These are phyloP conservation scores for Heterocephalus glaber DNA, from an alignment of 2,113 vertebrate species.

Conservation along the genomic window DNA sequence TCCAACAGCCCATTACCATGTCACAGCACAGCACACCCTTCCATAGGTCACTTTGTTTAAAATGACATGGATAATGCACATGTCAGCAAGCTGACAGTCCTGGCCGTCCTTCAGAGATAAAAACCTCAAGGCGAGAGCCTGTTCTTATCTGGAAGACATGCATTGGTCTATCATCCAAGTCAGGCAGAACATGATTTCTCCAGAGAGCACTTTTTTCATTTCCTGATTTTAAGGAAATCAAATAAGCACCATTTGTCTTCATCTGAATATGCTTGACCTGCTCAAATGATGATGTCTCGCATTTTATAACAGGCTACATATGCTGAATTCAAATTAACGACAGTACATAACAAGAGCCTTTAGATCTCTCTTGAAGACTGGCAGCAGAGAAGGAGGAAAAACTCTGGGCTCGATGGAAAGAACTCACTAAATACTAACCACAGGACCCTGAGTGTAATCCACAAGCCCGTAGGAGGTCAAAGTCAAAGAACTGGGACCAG, in stretches of 20 bases:
- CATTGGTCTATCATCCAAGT: conserved; percentile 91
- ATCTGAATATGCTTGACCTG: conserved; percentile 98
- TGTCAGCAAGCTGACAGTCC: conserved; percentile 91
- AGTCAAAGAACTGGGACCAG: background rate
- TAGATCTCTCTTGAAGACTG: conserved; percentile 80
- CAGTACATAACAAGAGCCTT: conserved; percentile 81
- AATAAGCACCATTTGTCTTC: conserved; percentile 98
- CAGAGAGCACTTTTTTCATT: conserved; percentile 96
- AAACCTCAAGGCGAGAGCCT: conserved; percentile 86
- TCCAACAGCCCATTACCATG: conserved; percentile 92
- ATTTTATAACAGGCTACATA: conserved; percentile 89
- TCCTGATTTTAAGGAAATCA: conserved; percentile 97
- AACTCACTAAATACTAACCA: background rate
- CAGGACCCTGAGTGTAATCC: background rate
- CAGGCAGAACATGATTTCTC: conserved; percentile 96
- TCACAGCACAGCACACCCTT: conserved; percentile 89
- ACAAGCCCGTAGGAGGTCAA: fast-evolving
- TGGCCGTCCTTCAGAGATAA: conserved; percentile 90
- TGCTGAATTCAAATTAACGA: conserved; percentile 92
- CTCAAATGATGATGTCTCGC: conserved; percentile 91
- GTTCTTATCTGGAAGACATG: conserved; percentile 94
- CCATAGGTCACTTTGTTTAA: conserved; percentile 95
- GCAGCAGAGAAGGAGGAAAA: conserved; percentile 72
- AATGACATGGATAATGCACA: conserved; percentile 92
- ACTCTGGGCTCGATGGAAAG: conserved; percentile 50